Evolutionary conservation across 2,113 vertebrate species (phyloP).

Genomic region (Pyxicephalus adspersus): DNA sequence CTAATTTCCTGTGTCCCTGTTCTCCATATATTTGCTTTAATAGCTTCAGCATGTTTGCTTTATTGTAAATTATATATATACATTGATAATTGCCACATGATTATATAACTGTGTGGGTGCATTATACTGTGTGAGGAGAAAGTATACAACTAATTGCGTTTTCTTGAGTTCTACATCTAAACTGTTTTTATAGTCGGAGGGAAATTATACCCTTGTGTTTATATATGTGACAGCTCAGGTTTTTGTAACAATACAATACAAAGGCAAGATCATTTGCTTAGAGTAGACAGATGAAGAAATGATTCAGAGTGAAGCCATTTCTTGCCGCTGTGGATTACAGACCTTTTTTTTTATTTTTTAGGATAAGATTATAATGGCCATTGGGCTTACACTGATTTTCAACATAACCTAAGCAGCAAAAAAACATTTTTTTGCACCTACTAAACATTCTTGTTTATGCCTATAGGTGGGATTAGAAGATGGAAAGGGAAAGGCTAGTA

Average conservation of each 20-base stretch:
- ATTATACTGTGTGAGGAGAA: slow-evolving; percentile 7
- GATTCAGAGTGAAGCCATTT: not conserved
- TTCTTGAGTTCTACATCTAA: slow-evolving; percentile 9
- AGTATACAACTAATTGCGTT: slow-evolving; percentile 26
- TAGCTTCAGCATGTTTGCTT: slow-evolving; percentile 4
- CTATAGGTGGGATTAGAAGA: no score
- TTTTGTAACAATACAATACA: not conserved
- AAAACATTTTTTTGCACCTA: no score
- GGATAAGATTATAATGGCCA: no score
- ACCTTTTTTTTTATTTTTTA: no score
- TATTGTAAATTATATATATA: not conserved
- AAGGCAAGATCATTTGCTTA: not conserved
- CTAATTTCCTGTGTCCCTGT: not conserved
- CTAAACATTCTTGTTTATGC: no score
- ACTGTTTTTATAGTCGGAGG: slow-evolving; percentile 21
- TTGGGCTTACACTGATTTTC: no score
- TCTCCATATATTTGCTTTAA: not conserved
- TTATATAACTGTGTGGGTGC: slow-evolving; percentile 28
- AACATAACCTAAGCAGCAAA: no score
- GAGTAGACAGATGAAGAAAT: not conserved
- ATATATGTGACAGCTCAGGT: slow-evolving; percentile 1
- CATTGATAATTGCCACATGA: not conserved
- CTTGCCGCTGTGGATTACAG: not conserved
- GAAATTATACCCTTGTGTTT: slow-evolving; percentile 24
- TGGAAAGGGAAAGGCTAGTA: no score